Evolutionary conservation across 2,888 invertebrate genomes (phyloP).

Genomic region (Anthrax anthrax): DNA sequence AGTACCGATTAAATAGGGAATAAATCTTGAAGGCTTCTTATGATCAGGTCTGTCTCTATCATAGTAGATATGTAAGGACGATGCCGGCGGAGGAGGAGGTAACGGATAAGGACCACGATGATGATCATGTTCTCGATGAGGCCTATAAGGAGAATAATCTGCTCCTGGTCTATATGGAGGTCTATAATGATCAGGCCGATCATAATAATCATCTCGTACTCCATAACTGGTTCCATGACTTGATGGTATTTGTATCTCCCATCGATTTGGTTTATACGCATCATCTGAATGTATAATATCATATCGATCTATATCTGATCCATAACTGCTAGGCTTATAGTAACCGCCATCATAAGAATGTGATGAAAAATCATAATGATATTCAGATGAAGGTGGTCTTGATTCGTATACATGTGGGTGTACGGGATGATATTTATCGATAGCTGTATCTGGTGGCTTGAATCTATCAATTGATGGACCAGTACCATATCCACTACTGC

Average conservation of each 20-base stretch:
- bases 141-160: slow-evolving; percentile 25
- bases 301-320: slow-evolving; percentile 28
- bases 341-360: slow-evolving; percentile 21
- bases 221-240: slow-evolving; percentile 26
- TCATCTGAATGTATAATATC: slow-evolving; percentile 21
- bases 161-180: slow-evolving; percentile 20
- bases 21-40: slow-evolving; percentile 30
- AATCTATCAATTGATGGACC: slow-evolving; percentile 20
- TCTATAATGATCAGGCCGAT: slow-evolving; percentile 23
- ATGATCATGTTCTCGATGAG: slow-evolving; percentile 16
- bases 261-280: slow-evolving; percentile 20
- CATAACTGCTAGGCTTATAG: slow-evolving; percentile 26
- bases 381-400: slow-evolving; percentile 22
- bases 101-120: slow-evolving; percentile 10
- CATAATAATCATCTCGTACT: slow-evolving; percentile 13
- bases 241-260: slow-evolving; percentile 25
- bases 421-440: slow-evolving; percentile 19
- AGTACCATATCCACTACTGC: slow-evolving; percentile 13
- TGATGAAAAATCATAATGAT: slow-evolving; percentile 26
- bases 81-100: slow-evolving; percentile 13
- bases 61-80: slow-evolving; percentile 23
- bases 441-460: slow-evolving; percentile 21
- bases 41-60: slow-evolving; percentile 20
- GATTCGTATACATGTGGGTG: slow-evolving; percentile 21
- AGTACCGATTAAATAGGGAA: slow-evolving; percentile 42